Evolutionary conservation across 2,113 vertebrate species (phyloP), one percentile per base, ranked within the genome.

Genomic region (Puma concolor): DNA sequence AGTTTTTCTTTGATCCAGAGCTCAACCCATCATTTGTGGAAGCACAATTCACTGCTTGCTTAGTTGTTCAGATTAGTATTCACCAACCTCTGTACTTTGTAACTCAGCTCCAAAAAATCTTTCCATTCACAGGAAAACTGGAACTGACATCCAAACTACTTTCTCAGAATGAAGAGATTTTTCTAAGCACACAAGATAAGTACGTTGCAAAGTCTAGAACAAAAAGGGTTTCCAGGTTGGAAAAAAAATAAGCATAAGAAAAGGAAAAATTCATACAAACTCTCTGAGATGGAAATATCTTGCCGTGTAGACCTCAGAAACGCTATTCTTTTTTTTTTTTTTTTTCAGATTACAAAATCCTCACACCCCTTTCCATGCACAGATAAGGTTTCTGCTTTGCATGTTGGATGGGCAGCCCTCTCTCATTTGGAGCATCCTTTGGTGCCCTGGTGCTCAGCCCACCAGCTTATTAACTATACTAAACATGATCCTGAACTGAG

Each of bases 1-100:
- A 67, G 16, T 66, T 74, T 91, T 95, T 79, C 67, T 92, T 69
- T 96, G 64, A 84, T 89, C 44, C 44, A 81, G 33, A 8, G 19
- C 2, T 82, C 67, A 52, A 31, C 27, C 16, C 5, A 15, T 95
- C 36, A 80, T 60, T 94, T 87, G 80, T 81, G 38, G 50, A 91
- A 41, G 14, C 36, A 29, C 4, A 52, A 15, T 63, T 96, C 9
- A 80, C 14, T 50, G 14, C 60, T 67, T 72, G 19, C 23, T 67
- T 90, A 52, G 50, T 76, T 84, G 27, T 72, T 92, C 54, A 91
- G 38, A 6, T 7, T 79, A 14, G 14, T 69, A 27, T 77, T 72
- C 38, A 91, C 38, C 7, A 84, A 13, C 85, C 67, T 63, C 16
- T 38, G 15, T 66, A 41, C 6, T 80, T 92, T 91, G 52, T 64